Evolutionary conservation across 1,140 invertebrate species (phyloP).

Genomic region (Musca domestica): DNA sequence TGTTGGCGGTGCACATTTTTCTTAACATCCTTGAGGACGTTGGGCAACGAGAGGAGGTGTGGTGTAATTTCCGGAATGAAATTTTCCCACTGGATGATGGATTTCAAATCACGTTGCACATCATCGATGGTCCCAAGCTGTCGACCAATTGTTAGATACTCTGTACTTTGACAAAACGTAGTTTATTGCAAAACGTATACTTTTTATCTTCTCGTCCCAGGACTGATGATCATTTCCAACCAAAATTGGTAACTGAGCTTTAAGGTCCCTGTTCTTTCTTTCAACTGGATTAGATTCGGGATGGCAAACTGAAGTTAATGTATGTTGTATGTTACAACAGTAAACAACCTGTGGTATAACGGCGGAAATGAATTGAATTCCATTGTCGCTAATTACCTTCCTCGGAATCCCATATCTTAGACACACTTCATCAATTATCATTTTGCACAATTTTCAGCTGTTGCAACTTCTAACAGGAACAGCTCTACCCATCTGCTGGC

Average conservation of each 20-base stretch:
- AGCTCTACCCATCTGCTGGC: background rate
- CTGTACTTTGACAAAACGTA: slow-evolving; percentile 11
- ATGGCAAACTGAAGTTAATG: slow-evolving; percentile 46
- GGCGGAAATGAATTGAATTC: slow-evolving; percentile 2
- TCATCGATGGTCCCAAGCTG: background rate
- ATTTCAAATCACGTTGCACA: background rate
- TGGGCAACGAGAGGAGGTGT: background rate
- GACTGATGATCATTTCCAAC: background rate
- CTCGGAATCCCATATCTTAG: too few relatives aligned
- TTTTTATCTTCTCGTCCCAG: background rate
- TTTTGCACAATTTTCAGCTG: background rate
- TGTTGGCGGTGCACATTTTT: background rate
- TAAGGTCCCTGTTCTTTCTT: slow-evolving; percentile 50
- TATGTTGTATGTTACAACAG: slow-evolving; percentile 40
- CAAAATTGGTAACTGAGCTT: slow-evolving; percentile 45
- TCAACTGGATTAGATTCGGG: slow-evolving; percentile 52
- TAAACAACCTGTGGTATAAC: slow-evolving; percentile 20
- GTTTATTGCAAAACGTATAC: slow-evolving; percentile 20
- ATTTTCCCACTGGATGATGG: background rate
- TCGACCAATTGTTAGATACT: background rate
- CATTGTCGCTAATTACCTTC: background rate
- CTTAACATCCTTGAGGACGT: background rate
- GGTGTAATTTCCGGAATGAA: background rate
- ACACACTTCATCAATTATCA: background rate
- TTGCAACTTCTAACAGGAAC: background rate